Base-by-base conservation (phyloP, 2,888 invertebrate species). In the Odontocerum albicorne region DNA sequence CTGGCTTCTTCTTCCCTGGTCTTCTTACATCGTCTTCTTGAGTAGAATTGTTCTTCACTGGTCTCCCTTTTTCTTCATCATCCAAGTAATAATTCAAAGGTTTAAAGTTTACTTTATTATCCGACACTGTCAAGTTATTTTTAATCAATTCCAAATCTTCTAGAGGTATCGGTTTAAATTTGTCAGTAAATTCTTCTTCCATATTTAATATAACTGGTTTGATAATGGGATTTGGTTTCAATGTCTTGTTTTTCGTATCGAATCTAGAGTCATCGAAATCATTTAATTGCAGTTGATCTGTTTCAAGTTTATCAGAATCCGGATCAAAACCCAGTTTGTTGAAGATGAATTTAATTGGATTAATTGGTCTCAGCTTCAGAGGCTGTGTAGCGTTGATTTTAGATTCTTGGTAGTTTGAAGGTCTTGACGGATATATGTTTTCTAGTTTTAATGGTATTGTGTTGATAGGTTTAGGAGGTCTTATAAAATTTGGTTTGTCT, bases 81-180 rank as follows among this genome's bases (percentile, higher is more conserved):
- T 32, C 45, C 15, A 46, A 50, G 31, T 50, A 56, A 19, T 45
- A 45, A 10, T 16, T 42, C 13, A 46, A 32, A 35, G 51, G 56
- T 19, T 47, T 56, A 8, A 47, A 20, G 12, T 40, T 15, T 4
- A 22, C 38, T 10, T 47, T 31, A 4, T 46, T 44, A 13, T n/a
- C 20, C 10, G 8, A 19, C 12, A 13, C n/a, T 8, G 47, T 49
- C 4, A 33, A 35, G 20, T 54, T 54, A 21, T 22, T 33, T 2
- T 39, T 31, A 12, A 43, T 22, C 17, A 22, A 16, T 45, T 52
- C 12, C 12, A 12, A 8, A 13, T n/a, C 42, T 20, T 45, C 45
- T 22, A 22, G 15, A 1, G 47, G 47, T 8, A 35, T 49, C 2
- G 46, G 46, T 13, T 46, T 53, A 16, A 31, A 46, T 7, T 22